Conservation (phyloP, 2,113 vertebrate genomes). For the Eleginops maclovinus region DNA sequence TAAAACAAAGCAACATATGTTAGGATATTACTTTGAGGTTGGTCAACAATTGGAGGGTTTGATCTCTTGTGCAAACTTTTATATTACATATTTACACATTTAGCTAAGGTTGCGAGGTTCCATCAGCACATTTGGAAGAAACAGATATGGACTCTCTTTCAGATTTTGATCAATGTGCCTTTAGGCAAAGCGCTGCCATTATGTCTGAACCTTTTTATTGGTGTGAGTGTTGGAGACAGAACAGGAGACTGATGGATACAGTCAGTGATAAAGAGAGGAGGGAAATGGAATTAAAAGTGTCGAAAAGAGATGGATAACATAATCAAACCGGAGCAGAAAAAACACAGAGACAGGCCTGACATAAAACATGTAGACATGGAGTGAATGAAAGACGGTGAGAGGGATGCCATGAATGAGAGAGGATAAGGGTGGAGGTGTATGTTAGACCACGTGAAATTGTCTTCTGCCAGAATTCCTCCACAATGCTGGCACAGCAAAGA, state of each 20-base stretch:
- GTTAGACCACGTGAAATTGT: constrained; percentile 61
- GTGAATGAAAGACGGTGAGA: constrained; percentile 35
- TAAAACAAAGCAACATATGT: background rate
- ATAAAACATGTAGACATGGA: background rate
- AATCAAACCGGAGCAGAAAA: background rate
- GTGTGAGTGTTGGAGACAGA: background rate
- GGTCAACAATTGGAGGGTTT: background rate
- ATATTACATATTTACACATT: background rate
- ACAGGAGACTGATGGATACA: background rate
- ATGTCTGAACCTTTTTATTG: no score
- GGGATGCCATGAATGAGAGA: constrained; percentile 42
- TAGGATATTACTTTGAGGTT: background rate
- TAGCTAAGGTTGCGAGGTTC: background rate
- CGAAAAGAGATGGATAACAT: constrained; percentile 14
- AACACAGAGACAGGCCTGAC: background rate
- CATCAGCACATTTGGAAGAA: background rate
- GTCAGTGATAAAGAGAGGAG: constrained; percentile 11
- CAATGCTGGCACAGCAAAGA: constrained; percentile 60
- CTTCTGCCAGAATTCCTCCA: constrained; percentile 61
- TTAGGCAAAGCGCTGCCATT: background rate
- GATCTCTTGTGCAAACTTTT: no score
- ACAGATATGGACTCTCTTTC: no score
- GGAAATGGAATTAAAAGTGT: background rate
- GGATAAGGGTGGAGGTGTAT: constrained; percentile 69
- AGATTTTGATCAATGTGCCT: background rate